A percentile compares a stretch with the other conserved stretches of the same genome.
Conservation (phyloP, 2,113 vertebrate species). For the Illadopsis cleaveri region DNA sequence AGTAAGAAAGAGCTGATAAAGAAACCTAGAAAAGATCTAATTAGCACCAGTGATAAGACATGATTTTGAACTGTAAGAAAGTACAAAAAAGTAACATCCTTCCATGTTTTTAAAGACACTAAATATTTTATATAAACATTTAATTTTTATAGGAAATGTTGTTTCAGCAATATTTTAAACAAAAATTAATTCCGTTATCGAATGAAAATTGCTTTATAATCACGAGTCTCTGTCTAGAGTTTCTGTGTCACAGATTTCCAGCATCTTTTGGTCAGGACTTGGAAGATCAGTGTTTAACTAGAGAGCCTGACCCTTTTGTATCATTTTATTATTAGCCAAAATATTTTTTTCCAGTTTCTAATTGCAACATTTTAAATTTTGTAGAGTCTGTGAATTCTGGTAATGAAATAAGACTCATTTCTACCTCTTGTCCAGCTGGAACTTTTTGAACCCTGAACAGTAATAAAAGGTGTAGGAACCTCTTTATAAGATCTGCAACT, state of each 20-base stretch:
- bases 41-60: background rate
- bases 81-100: background rate
- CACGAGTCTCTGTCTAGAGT: rapidly evolving
- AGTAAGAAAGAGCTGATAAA: background rate
- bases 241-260: background rate
- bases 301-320: background rate
- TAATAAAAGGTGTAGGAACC: background rate
- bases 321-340: background rate
- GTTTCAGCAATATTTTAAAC: background rate
- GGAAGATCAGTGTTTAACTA: background rate
- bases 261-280: background rate
- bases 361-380: background rate
- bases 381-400: background rate
- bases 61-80: background rate
- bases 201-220: background rate
- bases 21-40: background rate
- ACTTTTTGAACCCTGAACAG: background rate
- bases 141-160: background rate
- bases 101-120: background rate
- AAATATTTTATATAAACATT: background rate
- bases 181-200: background rate
- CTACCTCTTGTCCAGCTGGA: rapidly evolving
- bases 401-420: background rate
- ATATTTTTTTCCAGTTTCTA: background rate
- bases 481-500: background rate